Conservation (phyloP, 2,888 invertebrate species). For the Eustalomyia histrio region DNA sequence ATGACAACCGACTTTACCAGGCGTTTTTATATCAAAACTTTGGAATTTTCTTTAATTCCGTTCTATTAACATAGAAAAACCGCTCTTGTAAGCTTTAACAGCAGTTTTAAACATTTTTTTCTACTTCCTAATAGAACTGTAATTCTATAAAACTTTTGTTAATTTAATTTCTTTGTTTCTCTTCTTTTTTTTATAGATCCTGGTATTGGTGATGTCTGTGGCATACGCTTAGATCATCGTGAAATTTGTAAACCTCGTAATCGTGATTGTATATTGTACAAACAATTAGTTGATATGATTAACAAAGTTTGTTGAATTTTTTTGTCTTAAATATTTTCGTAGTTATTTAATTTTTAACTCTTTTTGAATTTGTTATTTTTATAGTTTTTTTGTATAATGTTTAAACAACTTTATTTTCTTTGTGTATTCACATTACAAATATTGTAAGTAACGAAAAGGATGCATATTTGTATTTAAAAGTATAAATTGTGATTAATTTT, state of each 20-base stretch:
- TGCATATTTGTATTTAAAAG: conserved; percentile 5
- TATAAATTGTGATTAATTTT: conserved; percentile 45
- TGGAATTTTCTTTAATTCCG: no score
- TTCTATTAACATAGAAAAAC: no score
- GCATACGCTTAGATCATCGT: conserved; percentile 88
- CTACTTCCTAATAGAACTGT: no score
- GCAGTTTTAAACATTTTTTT: no score
- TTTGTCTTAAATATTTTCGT: conserved; percentile 16
- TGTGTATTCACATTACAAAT: not conserved
- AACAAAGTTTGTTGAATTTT: conserved; percentile 76
- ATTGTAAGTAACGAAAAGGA: conserved; percentile 8
- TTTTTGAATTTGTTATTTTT: conserved; percentile 33
- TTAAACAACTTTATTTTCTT: not conserved
- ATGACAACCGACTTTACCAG: no score
- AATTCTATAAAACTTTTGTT: not conserved
- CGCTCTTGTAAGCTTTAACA: no score
- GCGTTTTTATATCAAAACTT: no score
- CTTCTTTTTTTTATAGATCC: conserved; percentile 82
- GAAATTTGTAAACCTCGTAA: conserved; percentile 92
- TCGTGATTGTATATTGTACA: conserved; percentile 85
- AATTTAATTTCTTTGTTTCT: not conserved
- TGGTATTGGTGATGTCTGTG: conserved; percentile 87
- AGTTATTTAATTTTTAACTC: conserved; percentile 17
- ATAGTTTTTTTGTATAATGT: not conserved
- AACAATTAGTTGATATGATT: conserved; percentile 84